Base-by-base conservation (phyloP, 1,140 invertebrate genomes). In the Chymomyza costata region DNA sequence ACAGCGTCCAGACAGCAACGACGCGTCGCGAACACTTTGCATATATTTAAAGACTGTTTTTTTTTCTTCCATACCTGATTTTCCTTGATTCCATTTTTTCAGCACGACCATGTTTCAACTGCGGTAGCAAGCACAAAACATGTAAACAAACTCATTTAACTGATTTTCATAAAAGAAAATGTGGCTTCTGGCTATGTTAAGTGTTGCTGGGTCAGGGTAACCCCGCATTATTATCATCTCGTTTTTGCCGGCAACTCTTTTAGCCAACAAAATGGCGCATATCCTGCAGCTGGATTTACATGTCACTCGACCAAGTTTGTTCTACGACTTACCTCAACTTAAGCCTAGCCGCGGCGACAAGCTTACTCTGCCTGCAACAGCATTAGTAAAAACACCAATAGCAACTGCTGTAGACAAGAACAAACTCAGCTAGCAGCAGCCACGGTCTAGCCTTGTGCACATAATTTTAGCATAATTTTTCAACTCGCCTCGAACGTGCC, bases 61-160 rank as follows among this genome's bases (percentile, higher is more conserved):
- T 55, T 34, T 34, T 10, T 34, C 3, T 28, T 8, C 3, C 8
- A 8, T 25, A 25, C 21, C 21, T 8, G n/a, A n/a, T n/a, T n/a
- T n/a, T n/a, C n/a, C n/a, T n/a, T n/a, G n/a, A n/a, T n/a, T n/a
- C n/a, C n/a, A n/a, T n/a, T n/a, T n/a, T n/a, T n/a, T n/a, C 21
- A 18, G 13, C 17, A 37, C 18, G 21, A 3, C 21, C 21, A 5
- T 25, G 21, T 8, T 8, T 25, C 16, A 37, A 7, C 45, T 18
- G 18, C 32, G 18, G 21, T 16, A 28, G 19, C 25, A 38, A 10
- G 51, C n/a, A 58, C 58, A 65, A n/a, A 65, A 70, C 63, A 73
- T 80, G 73, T 73, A 80, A 80, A 80, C 73, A 80, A 80, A 80
- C 73, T 80, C 67, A 80, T 80, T 80, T 80, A 80, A 80, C 73